Conservation (phyloP, 1,140 invertebrate species). For the Lerema accius region DNA sequence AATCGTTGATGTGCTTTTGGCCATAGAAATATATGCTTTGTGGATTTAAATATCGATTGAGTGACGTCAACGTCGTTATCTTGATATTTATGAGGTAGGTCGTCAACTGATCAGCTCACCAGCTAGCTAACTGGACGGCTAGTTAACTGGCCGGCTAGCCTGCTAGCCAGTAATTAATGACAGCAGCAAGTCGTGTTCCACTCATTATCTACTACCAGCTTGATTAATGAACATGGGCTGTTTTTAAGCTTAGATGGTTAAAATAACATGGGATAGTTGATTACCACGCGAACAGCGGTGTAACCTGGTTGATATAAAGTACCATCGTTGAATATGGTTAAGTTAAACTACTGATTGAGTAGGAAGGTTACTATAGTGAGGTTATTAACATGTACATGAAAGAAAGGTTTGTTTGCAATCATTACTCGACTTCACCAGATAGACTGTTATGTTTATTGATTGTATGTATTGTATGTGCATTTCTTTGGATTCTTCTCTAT, state of each 20-base stretch:
- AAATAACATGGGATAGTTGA: background rate
- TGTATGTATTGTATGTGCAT: too few relatives aligned
- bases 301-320: too few relatives aligned
- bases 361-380: too few relatives aligned
- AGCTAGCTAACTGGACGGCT: background rate
- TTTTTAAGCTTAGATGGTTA: slow-evolving; percentile 17
- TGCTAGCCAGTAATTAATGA: slow-evolving; percentile 16
- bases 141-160: background rate
- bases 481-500: too few relatives aligned
- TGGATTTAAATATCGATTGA: background rate
- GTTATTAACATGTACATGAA: too few relatives aligned
- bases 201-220: slow-evolving; percentile 17
- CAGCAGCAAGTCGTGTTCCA: slow-evolving; percentile 12
- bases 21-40: too few relatives aligned
- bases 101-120: background rate
- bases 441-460: too few relatives aligned
- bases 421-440: too few relatives aligned
- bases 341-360: too few relatives aligned
- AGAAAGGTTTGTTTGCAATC: too few relatives aligned
- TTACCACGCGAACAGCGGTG: background rate
- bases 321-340: too few relatives aligned
- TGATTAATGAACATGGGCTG: slow-evolving; percentile 3
- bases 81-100: background rate
- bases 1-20: too few relatives aligned
- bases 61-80: background rate